Evolutionary conservation across 92 coral and sea anemone genomes (phyloP), one percentile per base, ranked within the genome.

Genomic region (Anthopleura xanthogrammica): DNA sequence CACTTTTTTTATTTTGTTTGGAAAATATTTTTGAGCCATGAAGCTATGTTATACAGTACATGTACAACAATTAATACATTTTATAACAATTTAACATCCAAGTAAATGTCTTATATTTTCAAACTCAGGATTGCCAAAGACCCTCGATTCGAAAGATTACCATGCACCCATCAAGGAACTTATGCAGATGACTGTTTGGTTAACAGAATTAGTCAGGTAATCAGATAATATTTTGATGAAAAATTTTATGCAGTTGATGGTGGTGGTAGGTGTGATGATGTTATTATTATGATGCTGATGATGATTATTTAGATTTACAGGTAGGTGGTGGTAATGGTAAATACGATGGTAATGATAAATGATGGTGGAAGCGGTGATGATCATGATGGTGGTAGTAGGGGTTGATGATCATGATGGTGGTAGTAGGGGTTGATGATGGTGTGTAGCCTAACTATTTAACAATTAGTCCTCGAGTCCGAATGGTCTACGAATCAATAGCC

Each of bases 101-200:
- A 29, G 36, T 29, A 29, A 20, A n/a, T 0, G 36, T 20, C 42
- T 29, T 36, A 7, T 68, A 5, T 68, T 68, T 68, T 78, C 68
- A 74, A 4, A 42, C 66, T 17, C 79, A 97, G 99, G 84, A 90
- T 97, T 83, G 99, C 99, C 1, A 95, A 95, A 78, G 99, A 97
- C 83, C 92, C 94, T 54, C 91, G 95, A 43, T 97, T 97, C 89
- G 95, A 97, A 46, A 91, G 98, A 52, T 79, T 97, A 56, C 99
- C 99, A 0, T 97, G 99, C 74, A 92, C 92, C 95, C 99, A 97
- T 88, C 90, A 85, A 80, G 99, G 99, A 55, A 97, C 95, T 8
- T 97, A 97, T 86, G 99, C 99, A 1, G 99, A 97, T 82, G 98
- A 97, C 89, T 97, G 99, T 22, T 73, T 97, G 73, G 95, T 97